phyloP scores from a whole-genome alignment of 2,113 vertebrate genomes.

The Xiphophorus couchianus region DNA sequence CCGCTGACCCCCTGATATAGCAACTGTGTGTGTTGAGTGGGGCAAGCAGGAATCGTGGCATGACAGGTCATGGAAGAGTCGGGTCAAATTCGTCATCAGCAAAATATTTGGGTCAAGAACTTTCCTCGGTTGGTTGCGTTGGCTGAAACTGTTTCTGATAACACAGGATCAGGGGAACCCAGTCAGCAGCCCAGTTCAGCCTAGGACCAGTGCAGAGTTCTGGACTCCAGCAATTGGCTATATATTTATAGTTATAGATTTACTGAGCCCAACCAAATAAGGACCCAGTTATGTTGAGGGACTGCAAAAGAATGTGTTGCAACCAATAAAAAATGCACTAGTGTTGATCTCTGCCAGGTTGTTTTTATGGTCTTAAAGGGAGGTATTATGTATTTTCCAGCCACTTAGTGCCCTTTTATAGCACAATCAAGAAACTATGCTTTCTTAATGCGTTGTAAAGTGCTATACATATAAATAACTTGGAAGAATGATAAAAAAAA shows the following conservation, averaged over 20 bases:
- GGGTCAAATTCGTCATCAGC: slow-evolving; percentile 66
- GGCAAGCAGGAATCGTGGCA: slow-evolving; percentile 40
- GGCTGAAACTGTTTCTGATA: slow-evolving; percentile 31
- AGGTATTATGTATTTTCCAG: too few species aligned
- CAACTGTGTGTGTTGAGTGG: slow-evolving; percentile 9
- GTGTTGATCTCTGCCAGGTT: neutral
- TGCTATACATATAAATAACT: too few species aligned
- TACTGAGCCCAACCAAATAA: slow-evolving; percentile 13
- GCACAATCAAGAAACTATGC: too few species aligned
- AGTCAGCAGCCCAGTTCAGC: slow-evolving; percentile 24
- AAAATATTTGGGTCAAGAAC: slow-evolving; percentile 57
- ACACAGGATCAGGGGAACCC: slow-evolving; percentile 21
- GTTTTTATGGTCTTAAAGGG: slow-evolving; percentile 25
- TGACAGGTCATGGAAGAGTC: slow-evolving; percentile 59
- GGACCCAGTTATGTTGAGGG: neutral
- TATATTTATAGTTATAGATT: neutral
- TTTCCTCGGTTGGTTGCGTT: slow-evolving; percentile 37
- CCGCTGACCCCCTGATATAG: slow-evolving; percentile 53
- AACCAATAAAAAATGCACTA: neutral
- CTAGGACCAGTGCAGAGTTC: neutral
- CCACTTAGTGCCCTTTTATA: too few species aligned
- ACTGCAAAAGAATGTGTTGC: slow-evolving; percentile 23
- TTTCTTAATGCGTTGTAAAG: too few species aligned
- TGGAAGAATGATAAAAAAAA: too few species aligned
- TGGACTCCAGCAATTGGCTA: slow-evolving; percentile 7